Percentiles rank a stretch among this genome's conserved stretches.
phyloP scores from a whole-genome alignment of 2,888 invertebrate species.

The Platycheirus albimanus region DNA sequence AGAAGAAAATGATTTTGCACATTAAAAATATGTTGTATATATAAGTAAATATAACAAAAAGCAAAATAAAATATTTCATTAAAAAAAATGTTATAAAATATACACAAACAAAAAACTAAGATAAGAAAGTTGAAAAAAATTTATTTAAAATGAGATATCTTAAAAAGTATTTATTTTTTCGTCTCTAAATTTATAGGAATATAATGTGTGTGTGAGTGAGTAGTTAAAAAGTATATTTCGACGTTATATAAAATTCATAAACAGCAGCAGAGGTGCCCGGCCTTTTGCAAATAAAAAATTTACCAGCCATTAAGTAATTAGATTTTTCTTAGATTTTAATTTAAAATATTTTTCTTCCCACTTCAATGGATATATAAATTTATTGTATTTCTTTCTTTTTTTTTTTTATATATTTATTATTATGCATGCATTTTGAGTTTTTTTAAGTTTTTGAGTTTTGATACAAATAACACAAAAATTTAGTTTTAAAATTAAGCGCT shows the following conservation, averaged over 20 bases:
- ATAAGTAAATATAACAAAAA: constrained; percentile 43
- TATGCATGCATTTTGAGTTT: constrained; percentile 46
- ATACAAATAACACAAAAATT: neutral
- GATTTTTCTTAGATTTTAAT: constrained; percentile 42
- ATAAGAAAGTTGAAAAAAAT: constrained; percentile 1
- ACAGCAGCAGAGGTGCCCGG: constrained; percentile 15
- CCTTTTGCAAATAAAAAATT: constrained; percentile 43
- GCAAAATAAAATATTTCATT: constrained; percentile 29
- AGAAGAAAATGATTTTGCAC: constrained; percentile 45
- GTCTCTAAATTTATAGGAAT: constrained; percentile 76
- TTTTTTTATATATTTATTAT: constrained; percentile 23
- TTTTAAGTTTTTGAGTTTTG: no score
- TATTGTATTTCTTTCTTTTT: neutral
- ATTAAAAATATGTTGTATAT: constrained; percentile 48
- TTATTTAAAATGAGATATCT: constrained; percentile 43
- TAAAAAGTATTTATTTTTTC: constrained; percentile 64
- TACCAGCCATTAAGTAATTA: constrained; percentile 39
- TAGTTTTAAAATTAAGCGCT: constrained; percentile 29
- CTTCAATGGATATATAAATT: constrained; percentile 31
- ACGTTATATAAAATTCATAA: constrained; percentile 30
- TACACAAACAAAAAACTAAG: constrained; percentile 39
- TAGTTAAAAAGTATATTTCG: constrained; percentile 65
- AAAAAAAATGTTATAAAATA: constrained; percentile 39
- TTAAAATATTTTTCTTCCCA: constrained; percentile 37
- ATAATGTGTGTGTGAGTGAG: constrained; percentile 67